These are phyloP conservation scores for Tetranychus piercei DNA, from an alignment of 2,888 invertebrate genomes.

Conservation along the genomic window DNA sequence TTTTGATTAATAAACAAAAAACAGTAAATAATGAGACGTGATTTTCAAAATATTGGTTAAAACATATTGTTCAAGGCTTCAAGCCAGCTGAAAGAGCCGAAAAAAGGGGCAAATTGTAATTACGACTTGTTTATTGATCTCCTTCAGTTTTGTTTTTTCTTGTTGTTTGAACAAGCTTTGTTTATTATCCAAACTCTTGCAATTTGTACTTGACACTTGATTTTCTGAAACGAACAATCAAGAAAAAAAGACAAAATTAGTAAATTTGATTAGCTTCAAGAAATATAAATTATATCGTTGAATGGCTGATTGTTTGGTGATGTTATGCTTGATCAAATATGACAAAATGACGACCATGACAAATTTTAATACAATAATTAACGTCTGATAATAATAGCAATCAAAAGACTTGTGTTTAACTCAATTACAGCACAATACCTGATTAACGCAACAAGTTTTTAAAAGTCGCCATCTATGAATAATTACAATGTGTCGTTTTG, in stretches of 20 bases:
- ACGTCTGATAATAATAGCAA: not conserved
- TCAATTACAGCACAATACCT: too few species aligned
- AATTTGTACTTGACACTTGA: not conserved
- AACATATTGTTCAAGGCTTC: too few species aligned
- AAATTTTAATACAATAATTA: not conserved
- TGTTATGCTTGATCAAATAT: not conserved
- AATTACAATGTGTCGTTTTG: too few species aligned
- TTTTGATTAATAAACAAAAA: too few species aligned
- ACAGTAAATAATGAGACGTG: too few species aligned
- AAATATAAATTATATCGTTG: not conserved
- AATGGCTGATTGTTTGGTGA: not conserved
- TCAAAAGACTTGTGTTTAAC: not conserved
- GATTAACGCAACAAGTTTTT: too few species aligned
- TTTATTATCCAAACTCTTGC: not conserved
- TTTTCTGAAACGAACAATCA: not conserved
- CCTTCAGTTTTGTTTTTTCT: not conserved
- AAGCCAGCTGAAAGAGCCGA: too few species aligned
- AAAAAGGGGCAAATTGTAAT: too few species aligned
- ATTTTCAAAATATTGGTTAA: too few species aligned
- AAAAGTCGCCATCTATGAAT: too few species aligned
- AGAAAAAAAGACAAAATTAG: not conserved
- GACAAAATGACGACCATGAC: slow-evolving; percentile 1
- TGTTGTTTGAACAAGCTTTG: not conserved
- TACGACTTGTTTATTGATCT: not conserved
- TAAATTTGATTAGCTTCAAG: not conserved